Base-by-base conservation (phyloP, 2,113 vertebrate species). In the Lepus timidus region DNA sequence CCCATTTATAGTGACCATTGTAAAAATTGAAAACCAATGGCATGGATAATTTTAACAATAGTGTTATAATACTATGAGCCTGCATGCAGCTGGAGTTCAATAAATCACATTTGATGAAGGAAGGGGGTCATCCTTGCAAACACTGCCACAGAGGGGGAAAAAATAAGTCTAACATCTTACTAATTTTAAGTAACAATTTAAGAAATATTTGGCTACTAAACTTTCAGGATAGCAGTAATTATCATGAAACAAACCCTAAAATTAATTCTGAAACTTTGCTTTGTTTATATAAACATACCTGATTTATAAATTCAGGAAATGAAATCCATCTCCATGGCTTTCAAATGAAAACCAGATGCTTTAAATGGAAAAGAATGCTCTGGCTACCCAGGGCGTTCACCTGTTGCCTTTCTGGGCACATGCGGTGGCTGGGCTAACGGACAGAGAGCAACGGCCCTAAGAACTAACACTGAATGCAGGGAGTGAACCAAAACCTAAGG, bases 371-470 rank as follows among this genome's bases (percentile, higher is more conserved):
- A 96, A 87, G 93, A 94, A 98, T 90, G 61, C 76, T 85, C 62
- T 95, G 44, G 44, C 61, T 25, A 29, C 86, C 94, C 17, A 78
- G 85, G 81, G 91, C 91, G 96, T 93, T 90, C 82, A 90, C 96
- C 95, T 97, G 97, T 95, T 97, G 97, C 97, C 94, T 96, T 95
- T 55, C 52, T 4, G 96, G 97, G 91, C 98, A 98, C 98, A 97
- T 98, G 97, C 97, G 96, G 96, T 94, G 94, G 93, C 97, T 97
- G 96, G 96, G 97, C 97, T 97, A 97, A 95, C 44, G 97, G 95
- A 96, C 86, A 96, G 97, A 95, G 94, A 97, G 91, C 96, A 96
- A 95, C 78, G 39, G 97, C 95, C 93, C 96, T 96, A 94, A 97
- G 93, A 97, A 96, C 95, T 8, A 86, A 97, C 95, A 76, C 92